Percentiles rank a stretch among this genome's conserved stretches.
Conservation (phyloP, 2,113 vertebrate genomes). For the Sprattus sprattus region DNA sequence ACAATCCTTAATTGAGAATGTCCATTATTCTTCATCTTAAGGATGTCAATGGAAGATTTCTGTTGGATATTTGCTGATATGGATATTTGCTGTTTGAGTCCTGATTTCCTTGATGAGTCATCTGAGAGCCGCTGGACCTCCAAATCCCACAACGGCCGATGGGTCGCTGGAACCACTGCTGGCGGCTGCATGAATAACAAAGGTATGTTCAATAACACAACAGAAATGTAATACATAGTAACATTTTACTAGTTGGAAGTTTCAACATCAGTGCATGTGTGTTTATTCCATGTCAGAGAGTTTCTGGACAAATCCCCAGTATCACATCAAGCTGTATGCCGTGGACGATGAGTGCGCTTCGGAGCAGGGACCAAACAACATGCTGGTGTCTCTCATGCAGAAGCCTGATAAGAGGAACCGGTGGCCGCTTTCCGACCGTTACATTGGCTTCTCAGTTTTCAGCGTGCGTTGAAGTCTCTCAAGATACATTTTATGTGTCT, state of each 20-base stretch:
- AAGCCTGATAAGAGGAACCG: constrained; percentile 66
- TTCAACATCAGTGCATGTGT: not conserved
- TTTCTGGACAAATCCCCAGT: constrained; percentile 70
- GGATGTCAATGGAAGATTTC: constrained; percentile 67
- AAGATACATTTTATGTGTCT: not conserved
- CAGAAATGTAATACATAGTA: not conserved
- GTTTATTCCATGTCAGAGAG: constrained; percentile 39
- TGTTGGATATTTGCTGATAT: constrained; percentile 51
- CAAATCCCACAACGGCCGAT: constrained; percentile 54
- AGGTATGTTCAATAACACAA: constrained; percentile 44
- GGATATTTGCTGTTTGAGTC: constrained; percentile 63
- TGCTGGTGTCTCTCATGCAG: constrained; percentile 67
- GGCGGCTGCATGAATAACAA: constrained; percentile 57
- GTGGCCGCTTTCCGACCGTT: constrained; percentile 44
- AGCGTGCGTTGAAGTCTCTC: constrained; percentile 47
- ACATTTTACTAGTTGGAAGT: not conserved
- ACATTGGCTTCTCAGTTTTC: constrained; percentile 66
- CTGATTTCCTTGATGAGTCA: constrained; percentile 62
- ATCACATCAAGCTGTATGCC: constrained; percentile 46
- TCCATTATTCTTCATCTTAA: constrained; percentile 35
- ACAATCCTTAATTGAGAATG: not conserved
- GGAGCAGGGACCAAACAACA: constrained; percentile 44
- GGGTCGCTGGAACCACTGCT: constrained; percentile 69
- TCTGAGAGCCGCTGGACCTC: constrained; percentile 50
- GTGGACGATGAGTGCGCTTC: not conserved